Base-by-base conservation (phyloP, 2,797 vertebrate species). In the Cirrhinus molitorella region DNA sequence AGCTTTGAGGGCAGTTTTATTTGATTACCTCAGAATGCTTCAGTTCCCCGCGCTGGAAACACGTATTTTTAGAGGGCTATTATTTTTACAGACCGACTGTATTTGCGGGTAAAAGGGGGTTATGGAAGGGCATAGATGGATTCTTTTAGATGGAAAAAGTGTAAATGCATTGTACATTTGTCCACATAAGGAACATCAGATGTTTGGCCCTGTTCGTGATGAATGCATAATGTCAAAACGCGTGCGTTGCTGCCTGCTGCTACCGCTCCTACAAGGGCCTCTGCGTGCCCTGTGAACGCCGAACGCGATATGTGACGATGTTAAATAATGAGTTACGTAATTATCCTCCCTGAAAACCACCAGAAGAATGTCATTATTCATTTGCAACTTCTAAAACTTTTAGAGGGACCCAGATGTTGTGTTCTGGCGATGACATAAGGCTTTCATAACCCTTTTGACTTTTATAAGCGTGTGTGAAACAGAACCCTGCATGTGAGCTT, bases 91-190 rank as follows among this genome's bases (percentile, higher is more conserved):
- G 88, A 88, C 85, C 40, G 34, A 75, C 75, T 86, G 83, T 89
- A 84, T 87, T 70, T 83, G 84, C 6, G 37, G 67, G 65, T 81
- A 65, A 87, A 86, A 84, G 70, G 28, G 40, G 59, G 49, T 83
- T 70, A 73, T 66, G 74, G 37, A 78, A 79, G 5, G 25, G n/a
- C 57, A 84, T 43, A 40, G 31, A 85, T 84, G 34, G 78, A 51
- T 82, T 87, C 59, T 89, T 47, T 79, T 66, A 17, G 66, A 85
- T 77, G 80, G 86, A 79, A 75, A 79, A 89, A 85, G 85, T 84
- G 85, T 88, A 87, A 90, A 88, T 71, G 80, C 82, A 53, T 82
- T 72, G 73, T 88, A 78, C 89, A 89, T 90, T 88, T 90, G 88
- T 90, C 83, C 72, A 75, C 81, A 87, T 87, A n/a, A 16, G 21